Percentiles rank a stretch among this genome's conserved stretches.
These are phyloP conservation scores for Chaetodon trifascialis DNA, from an alignment of 2,113 vertebrate species.

Conservation along the genomic window DNA sequence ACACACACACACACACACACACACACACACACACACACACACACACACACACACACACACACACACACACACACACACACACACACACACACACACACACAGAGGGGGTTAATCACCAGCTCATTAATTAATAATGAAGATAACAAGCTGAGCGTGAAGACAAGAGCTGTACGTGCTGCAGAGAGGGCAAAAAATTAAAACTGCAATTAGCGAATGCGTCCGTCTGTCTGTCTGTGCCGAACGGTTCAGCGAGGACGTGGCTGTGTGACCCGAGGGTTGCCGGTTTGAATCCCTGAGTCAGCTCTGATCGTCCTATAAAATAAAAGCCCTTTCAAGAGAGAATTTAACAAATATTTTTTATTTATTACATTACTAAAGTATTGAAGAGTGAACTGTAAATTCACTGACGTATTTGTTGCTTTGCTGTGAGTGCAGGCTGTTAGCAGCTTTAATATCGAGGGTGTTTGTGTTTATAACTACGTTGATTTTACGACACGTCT, in stretches of 20 bases:
- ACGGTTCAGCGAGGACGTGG: background rate
- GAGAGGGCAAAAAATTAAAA: background rate
- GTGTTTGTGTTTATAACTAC: too few relatives aligned
- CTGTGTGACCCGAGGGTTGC: background rate
- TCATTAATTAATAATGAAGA: conserved; percentile 56
- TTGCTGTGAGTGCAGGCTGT: too few relatives aligned
- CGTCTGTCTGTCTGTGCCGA: background rate
- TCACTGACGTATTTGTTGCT: too few relatives aligned
- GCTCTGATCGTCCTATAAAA: too few relatives aligned
- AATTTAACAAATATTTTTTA: too few relatives aligned
- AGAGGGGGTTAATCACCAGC: conserved; percentile 41
- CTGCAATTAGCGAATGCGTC: conserved; percentile 9
- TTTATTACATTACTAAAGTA: too few relatives aligned
- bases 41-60: background rate
- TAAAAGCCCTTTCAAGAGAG: too few relatives aligned
- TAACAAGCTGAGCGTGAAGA: conserved; percentile 45
- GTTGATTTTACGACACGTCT: too few relatives aligned
- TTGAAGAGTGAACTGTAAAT: too few relatives aligned
- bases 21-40: background rate
- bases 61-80: background rate
- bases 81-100: background rate
- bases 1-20: background rate
- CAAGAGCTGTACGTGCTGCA: background rate
- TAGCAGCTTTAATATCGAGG: too few relatives aligned
- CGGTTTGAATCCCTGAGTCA: background rate